Evolutionary conservation across 2,797 vertebrate species (phyloP), one percentile per base, ranked within the genome.

Genomic region (Enteromius fasciolatus): DNA sequence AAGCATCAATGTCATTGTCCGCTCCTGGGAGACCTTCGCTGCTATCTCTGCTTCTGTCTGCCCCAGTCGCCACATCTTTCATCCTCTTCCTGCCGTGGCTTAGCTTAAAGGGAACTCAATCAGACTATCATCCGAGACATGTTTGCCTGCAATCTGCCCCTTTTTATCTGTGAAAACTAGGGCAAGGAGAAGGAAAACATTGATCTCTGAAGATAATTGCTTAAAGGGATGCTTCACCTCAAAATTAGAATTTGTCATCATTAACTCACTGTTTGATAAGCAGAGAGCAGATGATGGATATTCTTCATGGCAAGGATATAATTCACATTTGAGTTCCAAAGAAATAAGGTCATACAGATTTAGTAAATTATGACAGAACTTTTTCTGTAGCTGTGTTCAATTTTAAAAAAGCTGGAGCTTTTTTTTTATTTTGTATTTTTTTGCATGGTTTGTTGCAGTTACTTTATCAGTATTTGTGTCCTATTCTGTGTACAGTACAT

Each of bases 91-190:
- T 83, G 48, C 76, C 54, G 20, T 82, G 76, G 75, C 33, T 85
- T 39, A 41, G 74, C 83, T 84, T 70, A n/a, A 31, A 75, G 80
- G 64, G 50, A 81, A 59, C 83, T 80, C 83, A 76, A 78, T 88
- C 86, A 83, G 66, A 78, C 79, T 73, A 80, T 79, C 84, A 83
- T 83, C 86, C 68, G 36, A 86, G 84, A 81, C 73, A 78, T 72
- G 79, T 68, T 68, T 77, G 76, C 63, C 54, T 76, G 73, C 73
- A 54, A 82, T 86, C 48, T 70, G 85, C 73, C 70, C 76, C 81
- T 87, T 44, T 80, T 66, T 83, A 85, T 69, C 85, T 70, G 39
- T 54, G 82, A 61, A 87, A 87, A 87, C 78, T 86, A 75, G 87
- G 87, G 50, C 85, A 70, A 73, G 74, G 68, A 20, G 75, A 39